Conservation (phyloP, 2,113 vertebrate species). For the Pterophyllum scalare region DNA sequence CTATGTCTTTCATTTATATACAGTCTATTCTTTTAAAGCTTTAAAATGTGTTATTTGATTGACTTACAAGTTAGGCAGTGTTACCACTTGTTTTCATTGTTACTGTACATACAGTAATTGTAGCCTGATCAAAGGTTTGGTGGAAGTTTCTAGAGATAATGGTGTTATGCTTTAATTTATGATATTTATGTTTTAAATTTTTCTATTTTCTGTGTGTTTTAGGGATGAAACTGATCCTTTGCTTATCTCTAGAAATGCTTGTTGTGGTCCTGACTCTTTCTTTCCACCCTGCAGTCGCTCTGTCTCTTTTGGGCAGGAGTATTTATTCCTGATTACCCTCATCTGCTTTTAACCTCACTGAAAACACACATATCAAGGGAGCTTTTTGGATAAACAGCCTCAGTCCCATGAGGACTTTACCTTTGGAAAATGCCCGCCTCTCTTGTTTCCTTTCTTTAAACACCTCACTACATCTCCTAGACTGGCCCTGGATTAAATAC, state of each 20-base stretch:
- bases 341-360: background rate
- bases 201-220: background rate
- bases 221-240: background rate
- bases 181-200: background rate
- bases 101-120: background rate
- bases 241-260: background rate
- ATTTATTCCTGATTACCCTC: constrained; percentile 18
- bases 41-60: background rate
- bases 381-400: background rate
- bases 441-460: background rate
- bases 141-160: background rate
- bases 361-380: background rate
- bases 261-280: background rate
- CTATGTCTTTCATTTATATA: background rate
- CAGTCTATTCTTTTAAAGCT: background rate
- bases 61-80: background rate
- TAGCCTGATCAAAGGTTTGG: background rate
- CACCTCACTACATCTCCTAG: background rate
- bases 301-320: background rate
- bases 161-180: background rate
- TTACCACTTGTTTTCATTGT: background rate
- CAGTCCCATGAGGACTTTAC: constrained; percentile 1
- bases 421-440: constrained; percentile 22
- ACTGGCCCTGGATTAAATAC: constrained; percentile 17
- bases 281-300: background rate